Evolutionary conservation across 2,888 invertebrate species (phyloP).

Genomic region (Mellilla xanthometata): DNA sequence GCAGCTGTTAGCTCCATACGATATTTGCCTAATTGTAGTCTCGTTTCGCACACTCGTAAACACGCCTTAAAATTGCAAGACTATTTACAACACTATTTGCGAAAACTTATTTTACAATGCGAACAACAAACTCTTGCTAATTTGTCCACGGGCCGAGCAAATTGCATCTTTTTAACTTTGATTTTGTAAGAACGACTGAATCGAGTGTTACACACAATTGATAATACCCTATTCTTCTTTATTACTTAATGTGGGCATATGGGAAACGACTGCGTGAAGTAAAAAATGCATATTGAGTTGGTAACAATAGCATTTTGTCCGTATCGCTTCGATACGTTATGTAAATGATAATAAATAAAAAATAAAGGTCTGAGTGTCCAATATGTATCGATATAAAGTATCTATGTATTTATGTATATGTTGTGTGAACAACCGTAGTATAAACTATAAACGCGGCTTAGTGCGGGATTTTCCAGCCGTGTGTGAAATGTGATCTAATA

Average conservation of each 20-base stretch:
- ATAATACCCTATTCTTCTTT: slow-evolving; percentile 64
- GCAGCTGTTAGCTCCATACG: slow-evolving; percentile 1
- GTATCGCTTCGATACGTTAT: slow-evolving; percentile 33
- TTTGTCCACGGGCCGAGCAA: slow-evolving; percentile 35
- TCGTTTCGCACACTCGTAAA: slow-evolving; percentile 10
- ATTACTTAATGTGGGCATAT: slow-evolving; percentile 59
- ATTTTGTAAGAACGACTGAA: slow-evolving; percentile 39
- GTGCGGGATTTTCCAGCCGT: too few species aligned
- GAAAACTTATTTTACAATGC: slow-evolving; percentile 19
- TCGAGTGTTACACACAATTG: slow-evolving; percentile 57
- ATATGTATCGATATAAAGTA: too few species aligned
- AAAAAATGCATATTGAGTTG: slow-evolving; percentile 54
- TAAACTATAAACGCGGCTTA: too few species aligned
- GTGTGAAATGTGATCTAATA: too few species aligned
- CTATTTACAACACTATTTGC: slow-evolving; percentile 19
- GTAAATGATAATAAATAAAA: too few species aligned
- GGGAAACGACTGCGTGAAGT: slow-evolving; percentile 54
- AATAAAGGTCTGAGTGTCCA: too few species aligned
- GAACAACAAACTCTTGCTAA: slow-evolving; percentile 33
- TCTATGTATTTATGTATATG: too few species aligned
- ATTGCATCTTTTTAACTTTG: slow-evolving; percentile 24
- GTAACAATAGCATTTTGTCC: slow-evolving; percentile 50
- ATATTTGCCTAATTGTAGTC: slow-evolving; percentile 13
- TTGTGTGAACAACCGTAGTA: too few species aligned
- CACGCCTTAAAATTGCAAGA: slow-evolving; percentile 9